Conservation (phyloP, 2,113 vertebrate species). For the Nyctereutes procyonoides region DNA sequence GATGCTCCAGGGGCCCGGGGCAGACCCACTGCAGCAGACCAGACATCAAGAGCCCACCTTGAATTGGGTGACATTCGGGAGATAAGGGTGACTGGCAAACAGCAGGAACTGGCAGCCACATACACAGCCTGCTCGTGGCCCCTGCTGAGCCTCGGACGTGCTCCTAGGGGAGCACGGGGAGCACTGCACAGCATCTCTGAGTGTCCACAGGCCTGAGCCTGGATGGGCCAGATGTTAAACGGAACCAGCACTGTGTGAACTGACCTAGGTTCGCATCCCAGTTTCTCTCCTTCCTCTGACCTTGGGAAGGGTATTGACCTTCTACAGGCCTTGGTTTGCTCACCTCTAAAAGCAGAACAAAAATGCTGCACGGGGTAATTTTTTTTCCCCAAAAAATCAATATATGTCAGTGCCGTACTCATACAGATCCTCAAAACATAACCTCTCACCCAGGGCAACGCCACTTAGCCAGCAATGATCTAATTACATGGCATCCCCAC, state of each 20-base stretch:
- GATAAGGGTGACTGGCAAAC: not conserved
- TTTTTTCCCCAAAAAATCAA: not conserved
- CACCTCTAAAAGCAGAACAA: not conserved
- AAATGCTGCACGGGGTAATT: not conserved
- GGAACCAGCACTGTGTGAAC: not conserved
- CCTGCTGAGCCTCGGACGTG: not conserved
- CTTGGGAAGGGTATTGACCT: not conserved
- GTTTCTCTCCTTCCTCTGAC: not conserved
- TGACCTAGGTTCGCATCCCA: not conserved
- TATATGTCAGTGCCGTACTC: not conserved
- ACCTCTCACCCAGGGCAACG: not conserved
- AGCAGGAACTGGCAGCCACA: not conserved
- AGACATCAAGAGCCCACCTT: not conserved
- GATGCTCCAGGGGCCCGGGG: not conserved
- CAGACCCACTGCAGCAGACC: not conserved
- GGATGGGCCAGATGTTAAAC: fast-evolving
- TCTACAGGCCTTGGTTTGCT: not conserved
- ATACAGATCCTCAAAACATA: not conserved
- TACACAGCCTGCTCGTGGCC: fast-evolving
- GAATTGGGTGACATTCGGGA: not conserved
- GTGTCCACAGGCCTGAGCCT: not conserved
- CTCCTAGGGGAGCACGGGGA: not conserved
- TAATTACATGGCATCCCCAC: not conserved
- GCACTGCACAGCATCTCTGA: fast-evolving
- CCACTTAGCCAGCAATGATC: not conserved